Evolutionary conservation across 2,888 invertebrate species (phyloP), one percentile per base, ranked within the genome.

Genomic region (Tetheella fluctuosa): DNA sequence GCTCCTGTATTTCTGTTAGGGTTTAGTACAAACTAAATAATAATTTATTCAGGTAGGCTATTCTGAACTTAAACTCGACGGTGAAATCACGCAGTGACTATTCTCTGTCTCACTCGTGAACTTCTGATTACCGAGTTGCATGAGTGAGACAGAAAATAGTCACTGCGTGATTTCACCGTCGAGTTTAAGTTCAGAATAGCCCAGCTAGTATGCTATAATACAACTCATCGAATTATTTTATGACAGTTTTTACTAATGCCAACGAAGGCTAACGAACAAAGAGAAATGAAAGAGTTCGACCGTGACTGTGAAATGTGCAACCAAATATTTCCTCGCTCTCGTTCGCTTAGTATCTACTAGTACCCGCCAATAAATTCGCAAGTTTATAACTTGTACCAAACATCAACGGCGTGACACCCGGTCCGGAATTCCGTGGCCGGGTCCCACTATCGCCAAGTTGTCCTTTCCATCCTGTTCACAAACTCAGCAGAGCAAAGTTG

Each of bases 371-470:
- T 17, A 20, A n/a, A 25, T 7, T 1, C 34, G 7, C 52, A 57
- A 64, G 63, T 64, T 52, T 61, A 15, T 69, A 54, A 54, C n/a
- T 71, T 80, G 62, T 13, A 64, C 72, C 80, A 77, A 23, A 67
- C 69, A 25, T 62, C 65, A 72, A 69, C 64, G 74, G 79, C 76
- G 78, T 76, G 79, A 76, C 77, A 71, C 80, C 77, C 77, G 72
- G 81, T 76, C 79, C 87, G 88, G 89, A 88, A 85, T 85, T 88
- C 86, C 87, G 84, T 62, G 60, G 28, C 59, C 68, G 67, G 63
- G 76, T 69, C 65, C 74, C 72, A 79, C 79, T 89, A 88, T 88
- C 88, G 77, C 75, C 65, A 76, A 81, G 78, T 81, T 79, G 80
- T 83, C 81, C 80, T 83, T 71, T 71, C 78, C 69, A 77, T 78